phyloP scores from a whole-genome alignment of 2,113 vertebrate genomes.

The Ptilorrhoa leucosticta region DNA sequence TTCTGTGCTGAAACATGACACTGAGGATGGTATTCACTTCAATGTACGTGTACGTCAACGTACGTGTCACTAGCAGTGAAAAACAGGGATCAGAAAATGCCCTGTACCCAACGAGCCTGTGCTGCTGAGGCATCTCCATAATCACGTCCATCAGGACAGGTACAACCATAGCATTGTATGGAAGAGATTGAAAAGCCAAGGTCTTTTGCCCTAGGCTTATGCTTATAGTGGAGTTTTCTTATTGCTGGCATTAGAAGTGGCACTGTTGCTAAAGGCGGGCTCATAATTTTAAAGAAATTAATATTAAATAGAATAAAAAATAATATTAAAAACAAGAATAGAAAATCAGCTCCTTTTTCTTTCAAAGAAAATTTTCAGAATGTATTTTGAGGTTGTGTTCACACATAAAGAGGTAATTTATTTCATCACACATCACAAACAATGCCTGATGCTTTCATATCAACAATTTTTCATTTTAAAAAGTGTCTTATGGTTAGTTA shows the following conservation, averaged over 20 bases:
- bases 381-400: neutral
- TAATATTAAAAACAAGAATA: neutral
- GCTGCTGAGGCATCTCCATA: neutral
- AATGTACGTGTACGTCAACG: accelerated
- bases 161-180: neutral
- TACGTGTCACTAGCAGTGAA: neutral
- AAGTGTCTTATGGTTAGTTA: neutral
- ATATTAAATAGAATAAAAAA: neutral
- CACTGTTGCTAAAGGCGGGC: neutral
- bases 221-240: neutral
- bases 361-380: neutral
- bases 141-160: neutral
- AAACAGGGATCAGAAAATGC: neutral
- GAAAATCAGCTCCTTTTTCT: neutral
- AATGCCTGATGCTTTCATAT: neutral
- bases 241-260: neutral
- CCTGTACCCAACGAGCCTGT: neutral
- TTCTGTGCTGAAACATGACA: neutral
- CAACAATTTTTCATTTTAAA: neutral
- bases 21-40: neutral
- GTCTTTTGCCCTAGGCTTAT: neutral
- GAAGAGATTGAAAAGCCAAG: neutral
- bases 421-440: neutral
- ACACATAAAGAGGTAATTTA: neutral
- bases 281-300: neutral